These are phyloP conservation scores for Aphelinus atriplicis DNA, from an alignment of 1,140 invertebrate species.

Conservation along the genomic window DNA sequence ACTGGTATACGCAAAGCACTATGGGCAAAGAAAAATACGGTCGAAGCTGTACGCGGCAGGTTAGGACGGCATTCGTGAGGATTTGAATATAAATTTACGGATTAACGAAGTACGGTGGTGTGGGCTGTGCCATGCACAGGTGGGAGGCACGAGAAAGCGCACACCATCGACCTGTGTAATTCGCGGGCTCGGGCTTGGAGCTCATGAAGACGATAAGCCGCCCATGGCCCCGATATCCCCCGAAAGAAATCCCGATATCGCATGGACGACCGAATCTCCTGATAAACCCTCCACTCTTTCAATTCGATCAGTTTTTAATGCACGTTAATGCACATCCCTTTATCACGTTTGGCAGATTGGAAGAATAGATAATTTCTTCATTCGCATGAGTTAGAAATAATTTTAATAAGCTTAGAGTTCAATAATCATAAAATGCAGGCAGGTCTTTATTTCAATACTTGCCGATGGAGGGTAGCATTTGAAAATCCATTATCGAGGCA, in stretches of 20 bases:
- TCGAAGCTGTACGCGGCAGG: background rate
- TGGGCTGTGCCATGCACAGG: background rate
- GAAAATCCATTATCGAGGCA: no score
- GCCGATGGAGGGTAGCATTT: no score
- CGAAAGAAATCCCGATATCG: slow-evolving; percentile 17
- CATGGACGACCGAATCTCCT: slow-evolving; percentile 6
- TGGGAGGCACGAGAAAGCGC: slow-evolving; percentile 7
- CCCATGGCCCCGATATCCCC: slow-evolving; percentile 10
- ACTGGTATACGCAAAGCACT: background rate
- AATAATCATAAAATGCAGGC: no score
- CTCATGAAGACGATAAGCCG: slow-evolving; percentile 38
- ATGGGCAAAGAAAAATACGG: slow-evolving; percentile 20
- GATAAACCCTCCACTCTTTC: background rate
- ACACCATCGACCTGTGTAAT: slow-evolving; percentile 36
- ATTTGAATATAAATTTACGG: slow-evolving; percentile 42
- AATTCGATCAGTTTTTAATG: slow-evolving; percentile 11
- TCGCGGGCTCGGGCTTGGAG: slow-evolving; percentile 19
- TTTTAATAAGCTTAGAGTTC: no score
- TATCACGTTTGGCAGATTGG: background rate
- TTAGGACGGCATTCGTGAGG: slow-evolving; percentile 15
- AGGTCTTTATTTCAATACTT: no score
- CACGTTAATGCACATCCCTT: background rate
- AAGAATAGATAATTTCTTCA: no score
- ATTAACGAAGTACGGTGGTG: slow-evolving; percentile 30
- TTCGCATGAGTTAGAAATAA: no score